Conservation (phyloP, 2,797 vertebrate species). For the Macropodus opercularis region DNA sequence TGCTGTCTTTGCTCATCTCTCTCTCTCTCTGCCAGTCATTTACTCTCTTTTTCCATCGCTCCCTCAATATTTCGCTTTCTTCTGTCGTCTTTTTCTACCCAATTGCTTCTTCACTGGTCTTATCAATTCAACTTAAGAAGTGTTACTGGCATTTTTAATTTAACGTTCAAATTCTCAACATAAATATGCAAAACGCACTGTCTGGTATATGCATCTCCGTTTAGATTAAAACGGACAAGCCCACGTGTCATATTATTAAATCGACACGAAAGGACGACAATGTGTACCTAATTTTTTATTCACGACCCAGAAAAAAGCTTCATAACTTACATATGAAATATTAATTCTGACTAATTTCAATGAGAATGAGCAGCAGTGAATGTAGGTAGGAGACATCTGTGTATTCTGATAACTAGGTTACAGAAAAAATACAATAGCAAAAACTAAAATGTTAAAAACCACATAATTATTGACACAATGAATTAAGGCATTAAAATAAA, state of each 20-base stretch:
- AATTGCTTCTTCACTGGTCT: constrained; percentile 9
- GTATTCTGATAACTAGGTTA: neutral
- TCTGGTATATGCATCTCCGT: constrained; percentile 20
- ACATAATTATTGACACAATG: neutral
- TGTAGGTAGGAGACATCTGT: neutral
- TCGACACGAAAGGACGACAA: constrained; percentile 10
- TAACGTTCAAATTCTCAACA: constrained; percentile 13
- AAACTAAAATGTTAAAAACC: neutral
- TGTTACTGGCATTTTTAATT: constrained; percentile 34
- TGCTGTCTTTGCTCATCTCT: constrained; percentile 58
- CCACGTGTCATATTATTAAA: constrained; percentile 10
- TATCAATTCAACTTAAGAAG: constrained; percentile 14
- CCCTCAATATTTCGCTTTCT: constrained; percentile 34
- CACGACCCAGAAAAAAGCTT: neutral
- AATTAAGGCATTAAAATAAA: no score
- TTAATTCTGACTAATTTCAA: neutral
- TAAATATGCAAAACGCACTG: constrained; percentile 31
- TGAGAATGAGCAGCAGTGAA: neutral
- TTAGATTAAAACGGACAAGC: constrained; percentile 41
- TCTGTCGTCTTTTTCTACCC: constrained; percentile 20
- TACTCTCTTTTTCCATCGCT: constrained; percentile 22
- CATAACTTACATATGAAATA: neutral
- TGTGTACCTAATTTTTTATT: constrained; percentile 28
- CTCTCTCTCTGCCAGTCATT: constrained; percentile 30
- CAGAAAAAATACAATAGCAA: neutral